These are phyloP conservation scores for Patiria pectinifera DNA, from an alignment of 53 echinoderm and acorn worm genomes.

Conservation along the genomic window DNA sequence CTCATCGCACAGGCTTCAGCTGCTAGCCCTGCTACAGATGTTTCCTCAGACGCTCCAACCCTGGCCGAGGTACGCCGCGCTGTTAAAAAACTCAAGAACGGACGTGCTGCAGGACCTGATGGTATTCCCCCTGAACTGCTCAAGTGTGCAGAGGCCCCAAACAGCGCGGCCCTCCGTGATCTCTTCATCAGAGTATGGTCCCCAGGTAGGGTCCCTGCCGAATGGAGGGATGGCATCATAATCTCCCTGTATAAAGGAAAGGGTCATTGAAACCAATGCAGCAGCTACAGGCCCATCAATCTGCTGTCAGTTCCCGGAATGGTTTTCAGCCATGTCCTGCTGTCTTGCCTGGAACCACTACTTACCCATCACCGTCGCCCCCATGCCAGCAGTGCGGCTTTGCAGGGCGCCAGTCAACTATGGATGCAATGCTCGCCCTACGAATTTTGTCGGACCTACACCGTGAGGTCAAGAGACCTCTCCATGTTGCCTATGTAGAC, in stretches of 20 bases:
- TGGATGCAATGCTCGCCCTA: conserved; percentile 22
- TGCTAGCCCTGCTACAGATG: too few relatives aligned
- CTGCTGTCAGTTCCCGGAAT: neutral
- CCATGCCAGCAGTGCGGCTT: conserved; percentile 4
- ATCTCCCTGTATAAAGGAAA: neutral
- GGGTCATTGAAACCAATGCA: neutral
- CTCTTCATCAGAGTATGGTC: too few relatives aligned
- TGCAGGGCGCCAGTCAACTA: neutral
- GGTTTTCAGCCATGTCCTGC: conserved; percentile 7
- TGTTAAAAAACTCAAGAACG: neutral
- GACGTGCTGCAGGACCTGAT: neutral
- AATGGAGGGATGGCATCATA: neutral
- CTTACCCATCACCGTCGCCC: neutral
- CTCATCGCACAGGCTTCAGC: neutral
- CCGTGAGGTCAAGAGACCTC: neutral
- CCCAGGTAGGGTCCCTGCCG: neutral
- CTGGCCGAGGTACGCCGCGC: neutral
- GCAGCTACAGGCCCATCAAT: neutral
- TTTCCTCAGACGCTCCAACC: neutral
- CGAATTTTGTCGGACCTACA: neutral
- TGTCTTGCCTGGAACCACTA: neutral
- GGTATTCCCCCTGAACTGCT: neutral
- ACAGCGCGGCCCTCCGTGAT: neutral
- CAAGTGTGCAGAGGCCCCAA: neutral
- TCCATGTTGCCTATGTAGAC: neutral